Conservation (phyloP, 37 sponge, comb jelly and placozoan genomes). For the Ephydatia muelleri region DNA sequence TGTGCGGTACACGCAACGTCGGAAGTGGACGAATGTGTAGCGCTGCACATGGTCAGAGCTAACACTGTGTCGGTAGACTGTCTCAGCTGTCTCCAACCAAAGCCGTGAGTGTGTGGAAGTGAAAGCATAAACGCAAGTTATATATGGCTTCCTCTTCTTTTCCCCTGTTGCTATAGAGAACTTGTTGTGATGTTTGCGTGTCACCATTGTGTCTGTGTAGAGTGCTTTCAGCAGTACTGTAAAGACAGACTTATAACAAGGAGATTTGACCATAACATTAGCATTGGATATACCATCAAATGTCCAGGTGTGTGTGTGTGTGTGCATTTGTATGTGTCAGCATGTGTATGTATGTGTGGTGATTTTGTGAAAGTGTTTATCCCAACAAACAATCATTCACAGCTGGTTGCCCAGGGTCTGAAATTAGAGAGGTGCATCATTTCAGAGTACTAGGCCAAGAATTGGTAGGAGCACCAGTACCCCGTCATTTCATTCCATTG, state of each 20-base stretch:
- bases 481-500: not conserved
- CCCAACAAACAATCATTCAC: no score
- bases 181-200: slow-evolving; percentile 69
- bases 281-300: slow-evolving; percentile 71
- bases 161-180: slow-evolving; percentile 24
- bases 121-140: not conserved
- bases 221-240: slow-evolving; percentile 79
- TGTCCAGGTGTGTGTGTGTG: slow-evolving; percentile 72
- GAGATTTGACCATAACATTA: slow-evolving; percentile 60
- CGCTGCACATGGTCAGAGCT: slow-evolving; percentile 70
- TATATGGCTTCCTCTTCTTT: not conserved
- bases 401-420: slow-evolving; percentile 59
- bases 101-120: not conserved
- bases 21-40: slow-evolving; percentile 49
- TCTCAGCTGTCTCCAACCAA: slow-evolving; percentile 30
- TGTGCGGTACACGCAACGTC: slow-evolving; percentile 58
- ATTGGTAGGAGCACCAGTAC: slow-evolving; percentile 13
- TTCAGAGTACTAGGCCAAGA: slow-evolving; percentile 64
- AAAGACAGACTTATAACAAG: slow-evolving; percentile 52
- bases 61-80: slow-evolving; percentile 68
- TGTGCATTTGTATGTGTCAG: not conserved
- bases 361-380: no score
- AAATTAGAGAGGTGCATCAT: slow-evolving; percentile 72
- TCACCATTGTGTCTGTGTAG: slow-evolving; percentile 76
- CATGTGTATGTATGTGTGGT: not conserved